Evolutionary conservation across 2,797 vertebrate species (phyloP).

Genomic region (Poecilia gillii): DNA sequence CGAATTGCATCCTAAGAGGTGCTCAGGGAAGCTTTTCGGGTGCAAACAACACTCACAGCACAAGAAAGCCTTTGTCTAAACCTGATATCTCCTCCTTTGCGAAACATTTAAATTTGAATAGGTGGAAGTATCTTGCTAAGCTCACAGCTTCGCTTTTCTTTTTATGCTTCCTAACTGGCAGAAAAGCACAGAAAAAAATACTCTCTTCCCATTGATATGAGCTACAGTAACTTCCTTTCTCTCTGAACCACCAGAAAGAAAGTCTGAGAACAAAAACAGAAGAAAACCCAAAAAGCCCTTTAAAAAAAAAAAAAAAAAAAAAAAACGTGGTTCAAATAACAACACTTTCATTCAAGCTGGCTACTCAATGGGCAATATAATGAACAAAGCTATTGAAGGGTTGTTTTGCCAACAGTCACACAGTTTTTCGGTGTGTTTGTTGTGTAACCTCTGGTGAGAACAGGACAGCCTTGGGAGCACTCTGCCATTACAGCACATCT

Average conservation of each 20-base stretch:
- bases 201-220: constrained; percentile 51
- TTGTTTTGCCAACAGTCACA: constrained; percentile 47
- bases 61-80: constrained; percentile 45
- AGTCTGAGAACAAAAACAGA: constrained; percentile 25
- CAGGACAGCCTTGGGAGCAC: constrained; percentile 20
- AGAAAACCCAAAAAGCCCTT: constrained; percentile 19
- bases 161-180: constrained; percentile 31
- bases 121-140: constrained; percentile 57
- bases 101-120: constrained; percentile 53
- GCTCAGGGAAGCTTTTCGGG: constrained; percentile 31
- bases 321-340: constrained; percentile 17
- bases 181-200: constrained; percentile 16
- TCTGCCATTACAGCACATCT: constrained; percentile 11
- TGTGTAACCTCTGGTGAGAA: constrained; percentile 51
- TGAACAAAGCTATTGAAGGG: neutral
- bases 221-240: constrained; percentile 61
- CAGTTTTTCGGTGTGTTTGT: constrained; percentile 49
- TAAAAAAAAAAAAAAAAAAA: neutral
- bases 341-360: constrained; percentile 5
- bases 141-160: constrained; percentile 26
- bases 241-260: constrained; percentile 26
- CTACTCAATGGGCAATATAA: constrained; percentile 19
- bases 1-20: constrained; percentile 27
- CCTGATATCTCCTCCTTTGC: constrained; percentile 46
- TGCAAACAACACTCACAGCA: constrained; percentile 28